Base-by-base conservation (phyloP, 1,140 invertebrate species). In the Stenopsyche tienmushanensis region DNA sequence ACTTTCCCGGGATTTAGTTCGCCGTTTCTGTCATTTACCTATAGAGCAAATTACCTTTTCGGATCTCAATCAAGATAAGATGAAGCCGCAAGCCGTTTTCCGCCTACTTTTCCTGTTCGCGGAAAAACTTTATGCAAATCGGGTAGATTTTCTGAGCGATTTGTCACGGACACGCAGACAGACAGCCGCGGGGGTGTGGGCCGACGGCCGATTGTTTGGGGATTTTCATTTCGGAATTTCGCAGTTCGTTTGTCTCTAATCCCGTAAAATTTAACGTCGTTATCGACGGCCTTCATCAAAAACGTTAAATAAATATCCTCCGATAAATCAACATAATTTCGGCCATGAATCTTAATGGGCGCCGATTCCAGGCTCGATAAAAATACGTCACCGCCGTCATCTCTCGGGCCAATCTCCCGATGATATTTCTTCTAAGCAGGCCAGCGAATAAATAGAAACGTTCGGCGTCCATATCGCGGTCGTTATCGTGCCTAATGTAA, bases 21-120 rank as follows among this genome's bases (percentile, higher is more conserved):
- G 52, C 44, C 55, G 29, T 47, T 47, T 26, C 55, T 7, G 55
- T 58, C 39, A 42, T 58, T 57, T 57, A 42, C 29, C 29, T n/a
- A 41, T 21, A 41, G 55, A 9, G 55, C 34, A 58, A 58, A 58
- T 58, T 58, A 58, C 55, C 55, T 58, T 26, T 58, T 55, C 29
- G 52, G 55, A 58, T 58, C 55, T 44, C 55, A 39, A 58, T 58
- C 55, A 23, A 58, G 55, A 58, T 58, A 58, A 44, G 29, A 39
- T 26, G 39, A 21, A 41, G 18, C 53, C 53, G 53, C 53, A 41
- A 57, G n/a, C 29, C 34, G 20, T 18, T 55, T 34, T 18, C 3
- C 13, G 29, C 25, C n/a, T 42, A 34, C 34, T 29, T 41, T 23
- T 13, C 21, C 21, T 45, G 10, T 58, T 44, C 39, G 15, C 39